Evolutionary conservation across 1,140 invertebrate species (phyloP).

Genomic region (Copidosoma floridanum): DNA sequence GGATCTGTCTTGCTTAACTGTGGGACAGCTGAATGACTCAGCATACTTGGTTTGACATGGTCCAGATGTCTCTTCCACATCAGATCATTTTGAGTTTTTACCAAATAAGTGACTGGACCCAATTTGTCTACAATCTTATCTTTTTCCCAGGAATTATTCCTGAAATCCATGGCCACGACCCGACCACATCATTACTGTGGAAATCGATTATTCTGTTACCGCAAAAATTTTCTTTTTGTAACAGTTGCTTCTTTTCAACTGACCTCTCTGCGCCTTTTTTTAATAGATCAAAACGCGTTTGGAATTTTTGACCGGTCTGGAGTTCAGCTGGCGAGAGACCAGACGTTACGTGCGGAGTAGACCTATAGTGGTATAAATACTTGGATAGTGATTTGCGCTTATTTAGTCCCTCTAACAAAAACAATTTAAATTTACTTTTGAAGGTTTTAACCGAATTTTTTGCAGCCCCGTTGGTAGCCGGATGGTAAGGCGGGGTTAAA

Average conservation of each 20-base stretch:
- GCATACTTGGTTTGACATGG: constrained; percentile 20
- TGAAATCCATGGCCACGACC: constrained; percentile 30
- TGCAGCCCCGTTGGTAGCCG: background rate
- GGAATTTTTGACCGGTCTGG: background rate
- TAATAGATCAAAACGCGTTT: constrained; percentile 4
- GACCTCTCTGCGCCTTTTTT: background rate
- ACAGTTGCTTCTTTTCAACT: background rate
- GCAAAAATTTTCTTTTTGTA: constrained; percentile 22
- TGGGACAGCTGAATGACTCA: too few relatives aligned
- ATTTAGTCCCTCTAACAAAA: background rate
- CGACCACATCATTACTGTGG: constrained; percentile 8
- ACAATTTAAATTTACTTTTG: constrained; percentile 11
- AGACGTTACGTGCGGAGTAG: constrained; percentile 14
- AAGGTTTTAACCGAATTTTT: constrained; percentile 16
- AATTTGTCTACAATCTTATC: constrained; percentile 15
- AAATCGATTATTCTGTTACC: constrained; percentile 25
- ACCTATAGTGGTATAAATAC: constrained; percentile 15
- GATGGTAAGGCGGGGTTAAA: constrained; percentile 25
- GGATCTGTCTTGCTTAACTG: too few relatives aligned
- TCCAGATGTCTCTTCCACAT: constrained; percentile 28
- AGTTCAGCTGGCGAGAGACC: constrained; percentile 17
- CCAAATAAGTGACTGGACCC: constrained; percentile 25
- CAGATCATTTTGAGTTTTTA: constrained; percentile 6
- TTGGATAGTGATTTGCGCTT: constrained; percentile 10
- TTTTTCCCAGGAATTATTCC: constrained; percentile 23